Conservation (phyloP, 2,113 vertebrate species). For the Pseudopipra pipra region DNA sequence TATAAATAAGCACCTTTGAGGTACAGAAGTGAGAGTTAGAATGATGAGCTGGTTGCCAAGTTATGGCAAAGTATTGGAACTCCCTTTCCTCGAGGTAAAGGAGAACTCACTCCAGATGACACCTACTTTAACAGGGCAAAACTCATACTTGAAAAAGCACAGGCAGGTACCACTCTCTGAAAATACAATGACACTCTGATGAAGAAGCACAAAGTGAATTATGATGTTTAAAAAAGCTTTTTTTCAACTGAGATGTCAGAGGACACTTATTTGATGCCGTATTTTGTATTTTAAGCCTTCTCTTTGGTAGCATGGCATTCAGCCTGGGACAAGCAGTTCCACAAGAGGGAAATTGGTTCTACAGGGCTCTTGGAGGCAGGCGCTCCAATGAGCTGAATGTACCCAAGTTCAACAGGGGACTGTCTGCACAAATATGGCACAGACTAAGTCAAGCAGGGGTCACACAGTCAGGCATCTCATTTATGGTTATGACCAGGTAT, state of each 20-base stretch:
- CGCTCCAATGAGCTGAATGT: accelerated
- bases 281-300: background rate
- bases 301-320: background rate
- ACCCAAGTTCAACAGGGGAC: background rate
- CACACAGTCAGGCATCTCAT: background rate
- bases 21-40: background rate
- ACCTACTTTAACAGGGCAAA: background rate
- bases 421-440: background rate
- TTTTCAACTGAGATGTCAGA: background rate
- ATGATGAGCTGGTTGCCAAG: background rate
- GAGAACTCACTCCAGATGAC: background rate
- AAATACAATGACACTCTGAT: background rate
- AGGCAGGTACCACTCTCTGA: background rate
- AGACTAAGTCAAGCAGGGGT: background rate
- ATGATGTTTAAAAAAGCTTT: background rate
- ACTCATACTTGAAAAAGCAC: background rate
- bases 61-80: background rate
- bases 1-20: background rate
- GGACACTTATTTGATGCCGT: background rate
- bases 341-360: background rate
- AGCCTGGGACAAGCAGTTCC: background rate
- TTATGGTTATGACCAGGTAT: background rate
- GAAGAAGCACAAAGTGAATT: background rate
- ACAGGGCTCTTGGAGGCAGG: background rate
- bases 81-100: background rate